Base-by-base conservation (phyloP, 2,888 invertebrate genomes). In the Uloborus plumipes region DNA sequence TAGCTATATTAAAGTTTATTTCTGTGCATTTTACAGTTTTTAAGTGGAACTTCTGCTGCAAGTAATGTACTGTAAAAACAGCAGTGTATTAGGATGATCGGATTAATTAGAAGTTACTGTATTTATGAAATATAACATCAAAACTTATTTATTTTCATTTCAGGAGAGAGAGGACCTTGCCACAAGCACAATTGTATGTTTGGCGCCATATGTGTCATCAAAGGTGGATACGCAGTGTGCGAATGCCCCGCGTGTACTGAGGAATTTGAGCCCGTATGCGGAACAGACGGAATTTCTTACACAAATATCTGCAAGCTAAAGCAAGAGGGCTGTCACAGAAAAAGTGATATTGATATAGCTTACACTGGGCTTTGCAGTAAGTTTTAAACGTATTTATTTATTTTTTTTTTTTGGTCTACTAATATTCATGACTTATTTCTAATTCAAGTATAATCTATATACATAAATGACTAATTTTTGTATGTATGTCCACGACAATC, bases 361-460 rank as follows among this genome's bases (percentile, higher is more conserved):
- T 95, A 95, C 90, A 92, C 93, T 86, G 95, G 95, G 86, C 93
- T 94, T 84, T 96, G 96, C 91, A 94, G 96, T 94, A 90, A 93
- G 94, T 93, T 26, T 26, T 4, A 26, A 26, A 26, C n/a, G n/a
- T n/a, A 26, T 26, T 3, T 26, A 26, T 26, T 26, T 4, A n/a
- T n/a, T n/a, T n/a, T n/a, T n/a, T n/a, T n/a, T n/a, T n/a, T n/a
- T n/a, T n/a, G n/a, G n/a, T n/a, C n/a, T n/a, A n/a, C n/a, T n/a
- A n/a, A n/a, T n/a, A n/a, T n/a, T n/a, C n/a, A n/a, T n/a, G n/a
- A n/a, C n/a, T n/a, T n/a, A n/a, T n/a, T n/a, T n/a, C n/a, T n/a
- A n/a, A n/a, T n/a, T n/a, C n/a, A n/a, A n/a, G n/a, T n/a, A n/a
- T n/a, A n/a, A n/a, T n/a, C n/a, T n/a, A n/a, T n/a, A n/a, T n/a